phyloP scores from a whole-genome alignment of 2,888 invertebrate species.

The Crossocerus cetratus region DNA sequence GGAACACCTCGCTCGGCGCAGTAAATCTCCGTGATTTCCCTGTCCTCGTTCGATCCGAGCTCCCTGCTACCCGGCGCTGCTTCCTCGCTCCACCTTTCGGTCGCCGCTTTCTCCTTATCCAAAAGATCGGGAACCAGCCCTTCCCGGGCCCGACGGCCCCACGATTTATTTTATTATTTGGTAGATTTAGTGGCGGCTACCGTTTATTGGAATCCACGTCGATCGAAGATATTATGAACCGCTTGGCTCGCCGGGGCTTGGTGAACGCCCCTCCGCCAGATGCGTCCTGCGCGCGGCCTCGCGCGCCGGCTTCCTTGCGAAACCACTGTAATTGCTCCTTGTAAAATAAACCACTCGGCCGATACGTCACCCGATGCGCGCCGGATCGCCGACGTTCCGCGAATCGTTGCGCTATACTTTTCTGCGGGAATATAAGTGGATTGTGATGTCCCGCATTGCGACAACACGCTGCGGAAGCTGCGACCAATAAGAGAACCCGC shows the following conservation, averaged over 20 bases:
- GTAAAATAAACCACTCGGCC: conserved; percentile 6
- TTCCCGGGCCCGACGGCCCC: conserved; percentile 26
- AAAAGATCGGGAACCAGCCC: conserved; percentile 50
- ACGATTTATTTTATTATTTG: conserved; percentile 68
- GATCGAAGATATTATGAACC: conserved; percentile 58
- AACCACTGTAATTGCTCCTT: conserved; percentile 46
- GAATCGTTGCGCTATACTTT: background rate
- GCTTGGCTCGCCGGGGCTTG: conserved; percentile 12
- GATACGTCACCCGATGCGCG: background rate
- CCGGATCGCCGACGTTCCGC: conserved; percentile 7
- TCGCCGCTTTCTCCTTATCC: conserved; percentile 50
- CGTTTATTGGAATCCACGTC: conserved; percentile 62
- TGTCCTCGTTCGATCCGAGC: conserved; percentile 39
- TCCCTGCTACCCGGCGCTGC: conserved; percentile 18
- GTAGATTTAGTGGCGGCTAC: conserved; percentile 66
- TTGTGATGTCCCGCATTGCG: conserved; percentile 37
- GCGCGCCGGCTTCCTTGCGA: conserved; percentile 26
- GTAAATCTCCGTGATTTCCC: conserved; percentile 64
- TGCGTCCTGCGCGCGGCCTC: background rate
- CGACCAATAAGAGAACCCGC: too few relatives aligned
- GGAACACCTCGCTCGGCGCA: conserved; percentile 63
- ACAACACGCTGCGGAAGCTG: background rate
- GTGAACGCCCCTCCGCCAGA: conserved; percentile 12
- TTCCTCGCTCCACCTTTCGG: conserved; percentile 35
- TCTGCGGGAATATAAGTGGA: conserved; percentile 35